Evolutionary conservation across 2,797 vertebrate genomes (phyloP), one percentile per base, ranked within the genome.

Genomic region (Helostoma temminkii): DNA sequence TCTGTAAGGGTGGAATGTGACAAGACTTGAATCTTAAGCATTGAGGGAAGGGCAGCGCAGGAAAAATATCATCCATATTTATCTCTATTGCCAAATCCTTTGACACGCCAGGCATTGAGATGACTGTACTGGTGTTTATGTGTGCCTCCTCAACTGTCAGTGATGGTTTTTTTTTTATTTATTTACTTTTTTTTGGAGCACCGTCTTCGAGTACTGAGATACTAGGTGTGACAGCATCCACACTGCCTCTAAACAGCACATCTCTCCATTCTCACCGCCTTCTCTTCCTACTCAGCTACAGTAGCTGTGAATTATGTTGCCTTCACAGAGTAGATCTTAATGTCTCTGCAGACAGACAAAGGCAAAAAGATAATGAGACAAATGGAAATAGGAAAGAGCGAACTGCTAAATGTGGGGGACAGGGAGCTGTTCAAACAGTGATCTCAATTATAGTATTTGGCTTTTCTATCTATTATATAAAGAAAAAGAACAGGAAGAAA

Each of bases 51-150:
- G 34, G 50, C 10, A 6, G 24, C 2, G 0, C 32, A 18, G 53
- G 30, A 57, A 69, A 59, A n/a, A 78, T 62, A 56, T 61, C 64
- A 66, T 82, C 66, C 73, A 69, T 78, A 69, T 75, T 70, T 59
- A 81, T 72, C 46, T 36, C 18, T 42, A 32, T 52, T 48, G 34
- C 59, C 52, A 24, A 80, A 76, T 39, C 32, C 60, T 66, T 76
- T 66, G 63, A 81, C 66, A 68, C 78, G 74, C 52, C 81, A 71
- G 71, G n/a, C 82, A 55, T 70, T 18, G n/a, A 28, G 70, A 55
- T 28, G 47, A 32, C 58, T 48, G 53, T 43, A 16, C 3, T 43
- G 24, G 21, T 32, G 66, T 19, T n/a, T 65, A n/a, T 56, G 55
- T 45, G 55, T 37, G 48, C 47, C 9, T 67, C 57, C 39, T 74